These are phyloP conservation scores for Ciconia maguari DNA, from an alignment of 2,113 vertebrate genomes.

Conservation along the genomic window DNA sequence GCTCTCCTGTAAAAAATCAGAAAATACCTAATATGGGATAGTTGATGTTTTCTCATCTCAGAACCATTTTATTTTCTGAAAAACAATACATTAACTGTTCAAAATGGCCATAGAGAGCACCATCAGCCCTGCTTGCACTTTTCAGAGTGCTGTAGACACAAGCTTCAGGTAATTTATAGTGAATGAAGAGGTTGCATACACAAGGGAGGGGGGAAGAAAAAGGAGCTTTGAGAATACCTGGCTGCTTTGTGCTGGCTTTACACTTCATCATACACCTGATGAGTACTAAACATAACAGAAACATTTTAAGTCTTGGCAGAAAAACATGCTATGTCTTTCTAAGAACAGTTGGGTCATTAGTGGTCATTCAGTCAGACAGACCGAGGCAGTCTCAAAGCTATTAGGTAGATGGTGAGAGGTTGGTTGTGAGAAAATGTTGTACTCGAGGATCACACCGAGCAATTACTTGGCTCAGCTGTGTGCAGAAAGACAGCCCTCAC, in stretches of 20 bases:
- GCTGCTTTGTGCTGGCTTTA: background rate
- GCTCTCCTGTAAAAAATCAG: background rate
- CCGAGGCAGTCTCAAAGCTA: background rate
- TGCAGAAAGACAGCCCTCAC: background rate
- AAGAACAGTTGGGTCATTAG: background rate
- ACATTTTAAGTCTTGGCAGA: background rate
- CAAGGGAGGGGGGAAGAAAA: background rate
- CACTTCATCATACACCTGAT: rapidly evolving
- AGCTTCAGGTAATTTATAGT: background rate
- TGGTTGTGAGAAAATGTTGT: background rate
- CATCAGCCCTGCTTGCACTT: background rate
- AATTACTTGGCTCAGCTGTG: background rate
- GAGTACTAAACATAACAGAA: background rate
- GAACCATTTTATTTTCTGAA: background rate
- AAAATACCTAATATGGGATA: background rate
- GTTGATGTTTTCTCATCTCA: background rate
- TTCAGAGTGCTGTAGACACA: background rate
- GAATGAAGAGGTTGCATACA: background rate
- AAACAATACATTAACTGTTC: background rate
- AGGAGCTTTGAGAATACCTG: background rate
- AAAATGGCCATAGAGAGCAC: background rate
- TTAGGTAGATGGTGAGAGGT: background rate
- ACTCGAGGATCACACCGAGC: background rate
- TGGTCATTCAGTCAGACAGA: background rate
- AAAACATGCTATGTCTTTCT: background rate